Evolutionary conservation across 2,888 invertebrate species (phyloP), one percentile per base, ranked within the genome.

Genomic region (Mesochorus sp.): DNA sequence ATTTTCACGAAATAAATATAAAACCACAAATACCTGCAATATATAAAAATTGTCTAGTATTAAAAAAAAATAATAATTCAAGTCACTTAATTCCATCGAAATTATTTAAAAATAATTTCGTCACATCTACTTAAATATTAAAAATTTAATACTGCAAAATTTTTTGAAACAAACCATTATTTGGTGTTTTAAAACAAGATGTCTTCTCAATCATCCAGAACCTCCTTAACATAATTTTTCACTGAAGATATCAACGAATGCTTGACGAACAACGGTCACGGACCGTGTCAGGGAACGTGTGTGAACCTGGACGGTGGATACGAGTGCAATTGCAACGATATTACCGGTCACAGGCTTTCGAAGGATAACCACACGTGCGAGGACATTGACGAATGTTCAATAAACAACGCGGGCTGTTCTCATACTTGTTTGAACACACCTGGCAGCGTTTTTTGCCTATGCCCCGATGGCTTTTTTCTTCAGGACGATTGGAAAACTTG

Each of bases 251-350:
- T 93, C 81, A 93, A 94, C 88, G 94, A 94, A 88, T 94, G 94
- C 84, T 89, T 93, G 26, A 88, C 93, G 82, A 92, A 94, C 84
- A 94, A 94, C 87, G 94, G 94, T 21, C 93, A 92, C 83, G 94
- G 94, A 4, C 94, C 94, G 10, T 95, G 94, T 85, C 93, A 94
- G 87, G 94, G 94, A 83, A 91, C 91, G 44, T 95, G 94, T 87
- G 87, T 88, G 78, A 94, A 94, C 88, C 92, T 91, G 39, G 91
- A 92, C 83, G 94, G 94, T 39, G 91, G 92, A 78, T 94, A 94
- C 89, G 88, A 89, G 79, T 94, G 94, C 86, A 91, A 92, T 71
- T 94, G 94, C 85, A 90, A 91, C 70, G 91, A 92, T 79, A 90
- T 94, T 42, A 92, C 92, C n/a, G 94, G 94, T 72, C 94, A 94